Percentiles rank a stretch among this genome's conserved stretches.
These are phyloP conservation scores for Amiota mariae DNA, from an alignment of 2,888 invertebrate genomes.

Conservation along the genomic window DNA sequence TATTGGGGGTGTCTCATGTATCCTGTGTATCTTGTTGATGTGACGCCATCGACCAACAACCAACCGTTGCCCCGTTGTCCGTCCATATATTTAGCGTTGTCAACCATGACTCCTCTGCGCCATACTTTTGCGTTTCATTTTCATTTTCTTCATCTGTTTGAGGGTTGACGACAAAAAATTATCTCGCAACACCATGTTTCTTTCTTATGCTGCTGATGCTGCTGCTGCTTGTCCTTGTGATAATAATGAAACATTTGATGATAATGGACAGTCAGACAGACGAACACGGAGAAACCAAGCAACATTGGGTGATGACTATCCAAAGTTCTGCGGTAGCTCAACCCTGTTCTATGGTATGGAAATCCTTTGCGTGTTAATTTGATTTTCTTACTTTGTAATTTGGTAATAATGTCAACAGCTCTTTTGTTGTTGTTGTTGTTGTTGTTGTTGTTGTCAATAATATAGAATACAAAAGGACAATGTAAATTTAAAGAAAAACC, in stretches of 20 bases:
- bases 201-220: background rate
- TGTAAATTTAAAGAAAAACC: background rate
- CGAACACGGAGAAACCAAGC: background rate
- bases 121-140: slow-evolving; percentile 19
- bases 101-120: too few relatives aligned
- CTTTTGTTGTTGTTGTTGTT: slow-evolving; percentile 24
- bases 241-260: background rate
- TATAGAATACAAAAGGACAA: background rate
- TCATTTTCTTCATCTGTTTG: slow-evolving; percentile 42
- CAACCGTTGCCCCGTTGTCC: too few relatives aligned
- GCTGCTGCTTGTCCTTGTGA: slow-evolving; percentile 5
- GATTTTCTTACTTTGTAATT: slow-evolving; percentile 67
- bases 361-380: slow-evolving; percentile 59
- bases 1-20: background rate
- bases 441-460: slow-evolving; percentile 49
- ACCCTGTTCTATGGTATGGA: slow-evolving; percentile 21
- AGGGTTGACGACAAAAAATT: slow-evolving; percentile 41
- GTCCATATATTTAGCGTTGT: too few relatives aligned
- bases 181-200: slow-evolving; percentile 44
- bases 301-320: background rate
- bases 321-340: slow-evolving; percentile 27
- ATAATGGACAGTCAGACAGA: background rate
- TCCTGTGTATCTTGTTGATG: too few relatives aligned
- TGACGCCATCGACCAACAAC: too few relatives aligned
- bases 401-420: slow-evolving; percentile 65